A percentile compares a stretch with the other conserved stretches of the same genome.
phyloP scores from a whole-genome alignment of 2,888 invertebrate genomes.

The Leptinotarsa juncta region DNA sequence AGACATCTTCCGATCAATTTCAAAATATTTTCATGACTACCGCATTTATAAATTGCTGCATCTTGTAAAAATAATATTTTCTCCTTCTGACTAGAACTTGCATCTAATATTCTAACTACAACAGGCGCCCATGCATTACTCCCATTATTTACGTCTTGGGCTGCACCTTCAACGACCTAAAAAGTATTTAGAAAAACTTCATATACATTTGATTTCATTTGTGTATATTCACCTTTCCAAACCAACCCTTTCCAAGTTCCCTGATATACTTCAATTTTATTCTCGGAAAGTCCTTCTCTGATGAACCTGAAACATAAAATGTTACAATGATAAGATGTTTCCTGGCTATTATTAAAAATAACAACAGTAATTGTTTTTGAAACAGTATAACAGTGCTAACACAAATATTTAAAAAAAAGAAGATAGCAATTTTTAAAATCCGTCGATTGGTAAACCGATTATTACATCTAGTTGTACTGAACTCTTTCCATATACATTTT shows the following conservation, averaged over 20 bases:
- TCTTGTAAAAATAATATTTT: conserved; percentile 84
- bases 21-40: conserved; percentile 80
- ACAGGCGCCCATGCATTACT: conserved; percentile 68
- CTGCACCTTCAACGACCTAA: conserved; percentile 83
- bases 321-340: too few species aligned
- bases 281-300: conserved; percentile 76
- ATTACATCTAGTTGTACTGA: too few species aligned
- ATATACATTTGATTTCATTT: neutral
- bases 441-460: too few species aligned
- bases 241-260: conserved; percentile 88
- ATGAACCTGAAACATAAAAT: conserved; percentile 62
- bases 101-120: conserved; percentile 85
- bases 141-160: conserved; percentile 64
- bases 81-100: conserved; percentile 80
- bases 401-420: too few species aligned
- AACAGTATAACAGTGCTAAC: too few species aligned
- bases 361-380: too few species aligned
- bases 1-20: conserved; percentile 80
- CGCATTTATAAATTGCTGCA: conserved; percentile 75
- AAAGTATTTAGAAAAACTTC: neutral
- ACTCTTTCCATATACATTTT: too few species aligned
- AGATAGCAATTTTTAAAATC: too few species aligned
- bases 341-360: too few species aligned
- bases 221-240: conserved; percentile 73
- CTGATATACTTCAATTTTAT: conserved; percentile 83